Evolutionary conservation across 2,888 invertebrate genomes (phyloP).

Genomic region (Anarsia innoxiella): DNA sequence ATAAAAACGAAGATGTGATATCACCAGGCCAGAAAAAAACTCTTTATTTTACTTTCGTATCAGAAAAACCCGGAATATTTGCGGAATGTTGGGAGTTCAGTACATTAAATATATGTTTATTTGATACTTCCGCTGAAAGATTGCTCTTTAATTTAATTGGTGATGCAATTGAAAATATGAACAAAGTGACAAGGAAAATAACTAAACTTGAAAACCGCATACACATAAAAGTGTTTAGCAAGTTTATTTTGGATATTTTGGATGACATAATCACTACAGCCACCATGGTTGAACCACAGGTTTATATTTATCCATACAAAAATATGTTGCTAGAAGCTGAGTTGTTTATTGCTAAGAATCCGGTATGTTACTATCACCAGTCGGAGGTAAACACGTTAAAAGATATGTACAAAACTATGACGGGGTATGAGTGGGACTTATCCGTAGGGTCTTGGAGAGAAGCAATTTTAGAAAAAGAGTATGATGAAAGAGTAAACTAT

Average conservation of each 20-base stretch:
- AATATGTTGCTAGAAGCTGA: conserved; percentile 52
- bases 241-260: conserved; percentile 32
- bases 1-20: conserved; percentile 71
- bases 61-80: conserved; percentile 46
- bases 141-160: conserved; percentile 47
- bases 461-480: conserved; percentile 48
- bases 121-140: conserved; percentile 38
- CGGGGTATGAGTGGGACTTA: conserved; percentile 42
- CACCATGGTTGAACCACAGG: conserved; percentile 34
- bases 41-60: conserved; percentile 64
- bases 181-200: conserved; percentile 27
- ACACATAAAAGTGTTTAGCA: conserved; percentile 31
- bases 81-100: conserved; percentile 66
- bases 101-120: conserved; percentile 56
- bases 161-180: conserved; percentile 43
- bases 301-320: conserved; percentile 52
- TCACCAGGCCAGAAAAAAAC: conserved; percentile 63
- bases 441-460: conserved; percentile 51
- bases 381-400: conserved; percentile 53
- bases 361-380: conserved; percentile 61
- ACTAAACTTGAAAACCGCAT: conserved; percentile 37
- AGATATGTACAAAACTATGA: conserved; percentile 43
- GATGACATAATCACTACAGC: conserved; percentile 34
- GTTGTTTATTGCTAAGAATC: conserved; percentile 59
- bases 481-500: conserved; percentile 52